These are phyloP conservation scores for Petrophora chlorosata DNA, from an alignment of 2,888 invertebrate species.

Conservation along the genomic window DNA sequence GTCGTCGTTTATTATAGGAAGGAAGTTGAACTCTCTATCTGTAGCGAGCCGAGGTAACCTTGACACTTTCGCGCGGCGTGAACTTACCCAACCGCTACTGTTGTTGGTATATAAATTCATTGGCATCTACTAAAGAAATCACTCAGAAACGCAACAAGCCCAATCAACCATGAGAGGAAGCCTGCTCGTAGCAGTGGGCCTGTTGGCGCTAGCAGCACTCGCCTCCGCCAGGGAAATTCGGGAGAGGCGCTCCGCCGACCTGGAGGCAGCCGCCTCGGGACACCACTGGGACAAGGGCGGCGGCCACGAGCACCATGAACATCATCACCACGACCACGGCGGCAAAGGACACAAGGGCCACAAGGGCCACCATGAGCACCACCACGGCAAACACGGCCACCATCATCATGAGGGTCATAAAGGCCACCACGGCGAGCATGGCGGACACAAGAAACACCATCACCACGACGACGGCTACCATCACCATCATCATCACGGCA, in stretches of 20 bases:
- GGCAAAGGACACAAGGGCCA: slow-evolving; percentile 87
- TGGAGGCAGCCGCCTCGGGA: slow-evolving; percentile 75
- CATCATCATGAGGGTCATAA: slow-evolving; percentile 86
- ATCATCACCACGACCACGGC: slow-evolving; percentile 85
- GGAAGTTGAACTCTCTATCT: slow-evolving; percentile 27
- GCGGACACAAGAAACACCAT: slow-evolving; percentile 85
- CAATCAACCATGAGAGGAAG: slow-evolving; percentile 59
- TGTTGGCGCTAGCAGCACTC: slow-evolving; percentile 75
- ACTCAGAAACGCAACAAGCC: slow-evolving; percentile 49
- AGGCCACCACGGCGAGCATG: slow-evolving; percentile 83
- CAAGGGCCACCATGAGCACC: slow-evolving; percentile 85
- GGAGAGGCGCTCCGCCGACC: slow-evolving; percentile 72
- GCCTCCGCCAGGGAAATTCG: slow-evolving; percentile 75
- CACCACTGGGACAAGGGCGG: slow-evolving; percentile 54
- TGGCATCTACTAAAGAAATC: slow-evolving; percentile 46
- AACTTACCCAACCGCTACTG: slow-evolving; percentile 52
- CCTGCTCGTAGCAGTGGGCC: slow-evolving; percentile 58
- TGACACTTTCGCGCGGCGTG: slow-evolving; percentile 48
- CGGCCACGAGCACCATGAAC: slow-evolving; percentile 85
- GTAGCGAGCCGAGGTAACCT: slow-evolving; percentile 43
- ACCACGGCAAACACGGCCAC: slow-evolving; percentile 87
- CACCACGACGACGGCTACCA: slow-evolving; percentile 86
- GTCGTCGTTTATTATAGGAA: slow-evolving; percentile 9
- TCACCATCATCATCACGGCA: slow-evolving; percentile 83
- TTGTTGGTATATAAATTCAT: slow-evolving; percentile 62